Conservation (phyloP, 2,113 vertebrate genomes). For the Hymenochirus boettgeri region DNA sequence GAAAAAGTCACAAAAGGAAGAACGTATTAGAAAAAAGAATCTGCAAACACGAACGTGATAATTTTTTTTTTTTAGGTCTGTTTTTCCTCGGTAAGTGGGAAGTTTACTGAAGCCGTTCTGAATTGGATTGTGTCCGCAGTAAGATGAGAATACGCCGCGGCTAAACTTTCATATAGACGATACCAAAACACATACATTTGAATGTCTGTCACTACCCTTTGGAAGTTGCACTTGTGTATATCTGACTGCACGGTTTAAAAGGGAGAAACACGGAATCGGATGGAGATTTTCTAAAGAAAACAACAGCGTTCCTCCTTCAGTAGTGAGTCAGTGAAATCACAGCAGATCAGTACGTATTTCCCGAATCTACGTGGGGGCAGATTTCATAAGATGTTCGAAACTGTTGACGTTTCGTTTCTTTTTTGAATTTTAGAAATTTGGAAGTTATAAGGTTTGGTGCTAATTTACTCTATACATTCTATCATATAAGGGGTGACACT, state of each 20-base stretch:
- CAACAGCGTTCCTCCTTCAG: slow-evolving; percentile 12
- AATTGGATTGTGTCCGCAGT: slow-evolving; percentile 11
- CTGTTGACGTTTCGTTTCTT: no score
- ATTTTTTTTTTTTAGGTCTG: slow-evolving; percentile 19
- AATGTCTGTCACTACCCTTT: slow-evolving; percentile 19
- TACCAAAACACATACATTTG: slow-evolving; percentile 24
- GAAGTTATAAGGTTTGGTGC: no score
- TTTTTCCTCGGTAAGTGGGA: slow-evolving; percentile 21
- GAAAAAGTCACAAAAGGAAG: neutral
- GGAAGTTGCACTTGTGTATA: slow-evolving; percentile 1
- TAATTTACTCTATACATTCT: no score
- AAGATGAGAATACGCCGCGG: slow-evolving; percentile 13
- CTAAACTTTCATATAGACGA: slow-evolving; percentile 3
- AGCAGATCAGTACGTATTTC: slow-evolving; percentile 14
- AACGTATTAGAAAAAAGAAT: neutral
- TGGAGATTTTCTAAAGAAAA: neutral
- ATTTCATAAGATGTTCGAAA: no score
- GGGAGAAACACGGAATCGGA: neutral
- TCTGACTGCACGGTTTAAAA: slow-evolving; percentile 1
- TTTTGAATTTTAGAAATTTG: no score
- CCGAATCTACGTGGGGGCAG: no score
- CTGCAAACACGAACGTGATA: neutral
- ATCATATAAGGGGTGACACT: no score
- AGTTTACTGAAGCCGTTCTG: slow-evolving; percentile 20
- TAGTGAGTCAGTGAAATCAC: slow-evolving; percentile 24